Evolutionary conservation across 37 sponge, comb jelly and placozoan species (phyloP).

Genomic region (Ephydatia muelleri): DNA sequence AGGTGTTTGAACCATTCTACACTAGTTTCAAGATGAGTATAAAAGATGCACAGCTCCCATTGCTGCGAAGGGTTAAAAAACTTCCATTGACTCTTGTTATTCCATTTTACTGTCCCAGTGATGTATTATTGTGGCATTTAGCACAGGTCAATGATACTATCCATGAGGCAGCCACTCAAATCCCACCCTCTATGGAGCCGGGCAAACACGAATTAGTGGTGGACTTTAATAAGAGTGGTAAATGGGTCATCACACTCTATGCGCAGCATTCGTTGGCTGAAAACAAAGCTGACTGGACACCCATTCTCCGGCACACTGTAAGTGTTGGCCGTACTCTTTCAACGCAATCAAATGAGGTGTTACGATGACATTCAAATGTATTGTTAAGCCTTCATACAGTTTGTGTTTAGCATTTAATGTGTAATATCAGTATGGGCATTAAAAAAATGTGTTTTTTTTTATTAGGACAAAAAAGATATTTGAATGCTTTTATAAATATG

Average conservation of each 20-base stretch:
- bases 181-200: background rate
- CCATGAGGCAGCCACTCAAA: background rate
- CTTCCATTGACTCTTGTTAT: background rate
- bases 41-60: background rate
- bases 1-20: background rate
- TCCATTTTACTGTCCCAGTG: background rate
- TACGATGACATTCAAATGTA: too few relatives aligned
- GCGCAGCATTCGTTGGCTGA: background rate
- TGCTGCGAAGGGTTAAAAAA: background rate
- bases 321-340: background rate
- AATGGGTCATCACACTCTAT: background rate
- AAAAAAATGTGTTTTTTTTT: too few relatives aligned
- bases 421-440: too few relatives aligned
- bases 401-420: too few relatives aligned
- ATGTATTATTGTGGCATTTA: slow-evolving; percentile 3
- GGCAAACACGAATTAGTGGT: slow-evolving; percentile 2
- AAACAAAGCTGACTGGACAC: background rate
- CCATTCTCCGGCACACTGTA: slow-evolving; percentile 1
- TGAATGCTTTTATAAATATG: too few relatives aligned
- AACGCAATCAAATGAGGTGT: background rate
- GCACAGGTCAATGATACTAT: background rate
- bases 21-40: background rate
- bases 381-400: too few relatives aligned
- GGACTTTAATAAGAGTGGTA: background rate
- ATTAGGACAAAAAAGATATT: too few relatives aligned